Percentiles rank a stretch among this genome's conserved stretches.
phyloP scores from a whole-genome alignment of 2,797 vertebrate genomes.

The Tarsius wallacei region DNA sequence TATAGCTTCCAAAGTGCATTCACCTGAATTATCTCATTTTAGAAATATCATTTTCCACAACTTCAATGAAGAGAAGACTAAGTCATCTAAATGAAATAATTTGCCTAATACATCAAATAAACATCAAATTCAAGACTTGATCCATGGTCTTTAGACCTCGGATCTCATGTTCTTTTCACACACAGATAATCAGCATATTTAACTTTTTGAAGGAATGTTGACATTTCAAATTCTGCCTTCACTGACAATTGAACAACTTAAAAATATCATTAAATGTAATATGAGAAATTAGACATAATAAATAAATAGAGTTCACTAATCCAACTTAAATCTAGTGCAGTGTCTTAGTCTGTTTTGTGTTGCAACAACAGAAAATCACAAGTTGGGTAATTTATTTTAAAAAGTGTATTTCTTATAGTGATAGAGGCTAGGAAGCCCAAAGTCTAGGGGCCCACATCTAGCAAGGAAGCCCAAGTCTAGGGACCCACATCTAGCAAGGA shows the following conservation, averaged over 20 bases:
- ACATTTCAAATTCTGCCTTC: conserved; percentile 69
- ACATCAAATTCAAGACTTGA: conserved; percentile 40
- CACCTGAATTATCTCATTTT: conserved; percentile 21
- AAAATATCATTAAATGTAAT: conserved; percentile 69
- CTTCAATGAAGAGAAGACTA: conserved; percentile 33
- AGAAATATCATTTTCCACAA: conserved; percentile 7
- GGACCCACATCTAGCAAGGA: no score
- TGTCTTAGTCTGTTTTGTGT: no score
- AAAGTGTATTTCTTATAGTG: no score
- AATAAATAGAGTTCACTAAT: conserved; percentile 48
- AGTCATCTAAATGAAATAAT: conserved; percentile 49
- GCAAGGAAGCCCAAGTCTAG: no score
- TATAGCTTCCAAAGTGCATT: not conserved
- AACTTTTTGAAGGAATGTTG: conserved; percentile 73
- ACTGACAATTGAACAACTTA: conserved; percentile 59
- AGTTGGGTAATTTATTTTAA: no score
- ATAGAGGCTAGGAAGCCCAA: no score
- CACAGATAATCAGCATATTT: conserved; percentile 53
- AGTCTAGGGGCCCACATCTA: no score
- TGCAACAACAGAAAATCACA: no score
- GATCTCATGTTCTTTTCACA: conserved; percentile 37
- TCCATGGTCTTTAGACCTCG: conserved; percentile 30
- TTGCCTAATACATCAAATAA: conserved; percentile 29
- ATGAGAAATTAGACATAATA: conserved; percentile 50
- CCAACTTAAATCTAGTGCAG: not conserved